These are phyloP conservation scores for Eurypyga helias DNA, from an alignment of 2,113 vertebrate genomes.

Conservation along the genomic window DNA sequence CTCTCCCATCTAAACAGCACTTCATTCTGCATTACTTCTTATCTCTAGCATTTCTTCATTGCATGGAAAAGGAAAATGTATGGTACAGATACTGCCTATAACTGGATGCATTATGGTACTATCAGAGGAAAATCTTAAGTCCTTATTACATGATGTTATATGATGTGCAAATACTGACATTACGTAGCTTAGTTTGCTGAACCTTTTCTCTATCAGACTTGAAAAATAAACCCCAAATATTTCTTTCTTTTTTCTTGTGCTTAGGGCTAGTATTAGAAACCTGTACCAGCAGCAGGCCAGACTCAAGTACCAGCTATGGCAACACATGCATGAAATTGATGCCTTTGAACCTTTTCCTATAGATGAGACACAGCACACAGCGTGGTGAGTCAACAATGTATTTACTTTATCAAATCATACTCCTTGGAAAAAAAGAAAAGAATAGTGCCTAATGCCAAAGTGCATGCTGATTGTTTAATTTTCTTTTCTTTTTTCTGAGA, in stretches of 20 bases:
- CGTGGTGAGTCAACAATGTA: slow-evolving; percentile 69
- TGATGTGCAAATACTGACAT: background rate
- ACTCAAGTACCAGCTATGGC: slow-evolving; percentile 65
- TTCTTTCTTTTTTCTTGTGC: background rate
- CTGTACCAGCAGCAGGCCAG: slow-evolving; percentile 20
- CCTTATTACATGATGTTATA: background rate
- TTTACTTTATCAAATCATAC: background rate
- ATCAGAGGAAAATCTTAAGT: background rate
- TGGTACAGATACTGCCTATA: background rate
- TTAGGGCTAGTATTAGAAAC: slow-evolving; percentile 71
- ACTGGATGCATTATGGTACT: background rate
- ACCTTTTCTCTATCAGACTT: background rate
- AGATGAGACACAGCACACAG: slow-evolving; percentile 66
- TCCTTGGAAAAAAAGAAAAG: background rate
- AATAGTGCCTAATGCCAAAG: background rate
- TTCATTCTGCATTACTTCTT: background rate
- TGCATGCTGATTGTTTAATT: background rate
- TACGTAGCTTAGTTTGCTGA: background rate
- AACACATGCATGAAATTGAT: slow-evolving; percentile 65
- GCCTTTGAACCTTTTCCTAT: slow-evolving; percentile 69
- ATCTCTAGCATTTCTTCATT: background rate
- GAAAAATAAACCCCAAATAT: background rate
- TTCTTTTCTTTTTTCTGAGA: no score
- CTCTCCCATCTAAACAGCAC: background rate
- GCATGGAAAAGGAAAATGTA: background rate